Evolutionary conservation across 2,113 vertebrate species (phyloP), one percentile per base, ranked within the genome.

Genomic region (Leucosticte australis): DNA sequence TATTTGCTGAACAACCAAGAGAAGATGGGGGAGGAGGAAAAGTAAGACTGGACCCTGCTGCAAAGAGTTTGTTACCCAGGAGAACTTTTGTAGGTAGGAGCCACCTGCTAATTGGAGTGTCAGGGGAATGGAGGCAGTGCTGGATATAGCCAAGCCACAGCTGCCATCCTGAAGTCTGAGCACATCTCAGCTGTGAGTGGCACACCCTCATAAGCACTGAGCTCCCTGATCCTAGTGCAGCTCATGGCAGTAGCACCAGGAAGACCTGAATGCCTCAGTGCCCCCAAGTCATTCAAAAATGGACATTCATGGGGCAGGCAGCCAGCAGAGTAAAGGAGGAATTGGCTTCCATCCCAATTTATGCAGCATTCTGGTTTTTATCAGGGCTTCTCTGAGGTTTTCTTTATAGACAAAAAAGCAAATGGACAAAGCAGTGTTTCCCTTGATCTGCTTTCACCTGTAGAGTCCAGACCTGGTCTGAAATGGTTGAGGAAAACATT

Each of bases 191-290:
- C n/a, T 33, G 22, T 53, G 26, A 39, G 49, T 84, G 49, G 31
- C 67, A 26, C 74, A 73, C 31, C 47, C 18, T 84, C 55, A 7
- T 14, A 69, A 69, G 55, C 28, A 56, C 24, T 46, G 35, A 57
- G 81, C 24, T 44, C 42, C 33, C 75, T 90, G 75, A 74, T 83
- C 78, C 70, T 55, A 2, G 80, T 79, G 47, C 59, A 88, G 28
- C 46, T 81, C 47, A 4, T 75, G 52, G 64, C 87, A 70, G 7
- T 19, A 84, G 62, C 80, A 89, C 87, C 78, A 87, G 93, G 93
- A 91, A 95, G 84, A 91, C 13, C 71, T 91, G 33, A 52, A 83
- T 86, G 92, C 75, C 75, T 97, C 94, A 77, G 30, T 94, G 95
- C 55, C 81, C 56, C 78, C 8, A 28, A 87, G 75, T 69, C 47